These are phyloP conservation scores for Pipra filicauda DNA, from an alignment of 2,113 vertebrate species.

Conservation along the genomic window DNA sequence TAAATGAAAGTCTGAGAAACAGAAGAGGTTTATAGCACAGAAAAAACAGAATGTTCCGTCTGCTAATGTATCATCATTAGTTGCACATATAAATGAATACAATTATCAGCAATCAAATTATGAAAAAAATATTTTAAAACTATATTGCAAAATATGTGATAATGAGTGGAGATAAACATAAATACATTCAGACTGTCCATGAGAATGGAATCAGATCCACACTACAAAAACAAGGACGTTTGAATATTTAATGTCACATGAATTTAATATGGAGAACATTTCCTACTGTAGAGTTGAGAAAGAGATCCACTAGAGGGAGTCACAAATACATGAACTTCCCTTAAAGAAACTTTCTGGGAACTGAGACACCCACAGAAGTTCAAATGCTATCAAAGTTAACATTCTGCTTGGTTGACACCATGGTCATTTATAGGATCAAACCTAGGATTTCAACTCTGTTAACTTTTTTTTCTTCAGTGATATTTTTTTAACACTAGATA, in stretches of 20 bases:
- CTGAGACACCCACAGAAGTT: not conserved
- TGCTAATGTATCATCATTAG: not conserved
- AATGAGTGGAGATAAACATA: not conserved
- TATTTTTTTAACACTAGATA: not conserved
- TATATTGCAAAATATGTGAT: not conserved
- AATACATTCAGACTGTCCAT: not conserved
- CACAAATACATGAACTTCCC: not conserved
- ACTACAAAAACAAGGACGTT: not conserved
- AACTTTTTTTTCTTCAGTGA: not conserved
- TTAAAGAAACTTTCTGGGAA: not conserved
- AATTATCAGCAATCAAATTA: not conserved
- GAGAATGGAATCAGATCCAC: not conserved
- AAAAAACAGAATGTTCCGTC: not conserved
- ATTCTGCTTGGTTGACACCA: not conserved
- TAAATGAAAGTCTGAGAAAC: not conserved
- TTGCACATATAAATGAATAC: not conserved
- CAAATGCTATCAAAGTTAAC: not conserved
- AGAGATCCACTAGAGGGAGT: slow-evolving; percentile 31
- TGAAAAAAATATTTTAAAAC: not conserved
- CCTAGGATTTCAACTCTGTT: not conserved
- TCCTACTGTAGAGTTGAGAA: not conserved
- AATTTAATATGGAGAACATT: not conserved
- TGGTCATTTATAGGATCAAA: not conserved
- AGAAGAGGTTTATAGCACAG: not conserved
- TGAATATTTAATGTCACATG: not conserved